Conservation (phyloP, 2,797 vertebrate genomes). For the Manis crassicaudata region DNA sequence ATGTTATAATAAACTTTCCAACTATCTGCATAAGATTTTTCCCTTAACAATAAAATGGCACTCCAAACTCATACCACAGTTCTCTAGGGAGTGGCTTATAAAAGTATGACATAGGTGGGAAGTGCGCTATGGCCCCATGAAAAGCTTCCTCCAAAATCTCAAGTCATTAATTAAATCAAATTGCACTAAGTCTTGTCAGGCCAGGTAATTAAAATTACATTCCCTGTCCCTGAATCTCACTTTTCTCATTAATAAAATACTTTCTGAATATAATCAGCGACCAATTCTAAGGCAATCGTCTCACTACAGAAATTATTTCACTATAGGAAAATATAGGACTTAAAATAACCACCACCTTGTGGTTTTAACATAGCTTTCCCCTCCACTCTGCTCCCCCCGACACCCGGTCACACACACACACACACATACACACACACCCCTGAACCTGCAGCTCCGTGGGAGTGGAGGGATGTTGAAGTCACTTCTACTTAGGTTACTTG, state of each 20-base stretch:
- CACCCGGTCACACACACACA: not conserved
- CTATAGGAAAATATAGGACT: not conserved
- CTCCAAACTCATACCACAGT: not conserved
- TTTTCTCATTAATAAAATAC: constrained; percentile 13
- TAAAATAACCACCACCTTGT: not conserved
- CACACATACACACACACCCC: not conserved
- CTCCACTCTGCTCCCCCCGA: no score
- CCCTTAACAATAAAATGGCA: not conserved
- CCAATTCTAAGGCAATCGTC: not conserved
- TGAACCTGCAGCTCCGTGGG: not conserved
- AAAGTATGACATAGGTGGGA: not conserved
- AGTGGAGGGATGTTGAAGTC: not conserved
- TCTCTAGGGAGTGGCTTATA: not conserved
- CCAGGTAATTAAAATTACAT: not conserved
- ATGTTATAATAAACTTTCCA: not conserved
- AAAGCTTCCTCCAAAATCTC: not conserved
- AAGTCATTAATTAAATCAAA: constrained; percentile 14
- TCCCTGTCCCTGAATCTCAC: not conserved
- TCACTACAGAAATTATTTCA: not conserved
- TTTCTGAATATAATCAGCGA: not conserved
- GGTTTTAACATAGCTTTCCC: not conserved
- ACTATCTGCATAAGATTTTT: not conserved
- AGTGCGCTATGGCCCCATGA: not conserved
- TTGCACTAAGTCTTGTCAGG: not conserved
- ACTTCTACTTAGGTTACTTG: constrained; percentile 24